These are phyloP conservation scores for Cephonodes hylas DNA, from an alignment of 2,888 invertebrate genomes.

Conservation along the genomic window DNA sequence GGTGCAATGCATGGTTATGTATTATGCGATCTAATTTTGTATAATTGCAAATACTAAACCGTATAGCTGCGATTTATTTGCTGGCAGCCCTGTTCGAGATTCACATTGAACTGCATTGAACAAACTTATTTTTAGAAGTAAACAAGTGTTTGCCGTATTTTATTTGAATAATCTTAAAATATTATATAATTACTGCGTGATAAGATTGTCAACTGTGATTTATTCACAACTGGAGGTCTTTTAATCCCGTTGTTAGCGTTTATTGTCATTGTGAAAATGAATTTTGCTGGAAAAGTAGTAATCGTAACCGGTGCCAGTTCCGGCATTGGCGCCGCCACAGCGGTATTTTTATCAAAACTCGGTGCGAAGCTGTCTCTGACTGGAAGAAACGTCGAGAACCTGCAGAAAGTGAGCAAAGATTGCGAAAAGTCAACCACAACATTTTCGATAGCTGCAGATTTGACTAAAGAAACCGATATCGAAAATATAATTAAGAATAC, in stretches of 20 bases:
- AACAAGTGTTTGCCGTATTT: constrained; percentile 15
- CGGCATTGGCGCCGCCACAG: constrained; percentile 92
- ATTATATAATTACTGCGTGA: constrained; percentile 29
- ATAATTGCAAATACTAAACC: too few relatives aligned
- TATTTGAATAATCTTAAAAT: constrained; percentile 15
- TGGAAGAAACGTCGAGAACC: constrained; percentile 85
- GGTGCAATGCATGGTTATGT: too few relatives aligned
- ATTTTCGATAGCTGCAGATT: constrained; percentile 84
- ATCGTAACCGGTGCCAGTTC: constrained; percentile 91
- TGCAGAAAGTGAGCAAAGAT: constrained; percentile 70
- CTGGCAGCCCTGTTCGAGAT: too few relatives aligned
- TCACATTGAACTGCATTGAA: background rate
- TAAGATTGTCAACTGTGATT: constrained; percentile 30
- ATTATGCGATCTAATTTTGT: too few relatives aligned
- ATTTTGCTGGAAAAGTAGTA: constrained; percentile 87
- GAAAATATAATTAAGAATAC: constrained; percentile 87
- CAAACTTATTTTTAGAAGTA: constrained; percentile 10
- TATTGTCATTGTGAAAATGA: constrained; percentile 49
- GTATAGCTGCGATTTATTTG: too few relatives aligned
- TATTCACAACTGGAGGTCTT: constrained; percentile 4
- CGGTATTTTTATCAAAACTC: constrained; percentile 86
- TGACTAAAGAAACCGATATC: constrained; percentile 87
- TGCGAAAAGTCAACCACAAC: constrained; percentile 70
- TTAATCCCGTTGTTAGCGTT: background rate
- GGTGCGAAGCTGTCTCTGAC: constrained; percentile 88